Evolutionary conservation across 2,113 vertebrate species (phyloP).

Genomic region (Boleophthalmus pectinirostris): DNA sequence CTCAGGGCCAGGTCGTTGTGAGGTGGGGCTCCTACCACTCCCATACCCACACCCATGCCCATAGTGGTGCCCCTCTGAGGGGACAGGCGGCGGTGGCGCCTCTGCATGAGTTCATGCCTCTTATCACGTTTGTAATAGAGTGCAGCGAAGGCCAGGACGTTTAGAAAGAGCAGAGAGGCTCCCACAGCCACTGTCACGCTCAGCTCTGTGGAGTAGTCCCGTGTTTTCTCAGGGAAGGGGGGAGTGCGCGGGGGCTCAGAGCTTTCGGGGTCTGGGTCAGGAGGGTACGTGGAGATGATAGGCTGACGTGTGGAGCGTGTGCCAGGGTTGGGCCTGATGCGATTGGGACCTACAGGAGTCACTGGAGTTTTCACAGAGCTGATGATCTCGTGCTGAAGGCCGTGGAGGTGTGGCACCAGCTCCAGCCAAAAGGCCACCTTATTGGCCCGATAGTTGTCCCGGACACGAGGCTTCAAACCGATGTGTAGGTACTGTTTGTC

Average conservation of each 20-base stretch:
- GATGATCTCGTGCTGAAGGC: constrained; percentile 85
- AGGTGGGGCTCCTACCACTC: constrained; percentile 70
- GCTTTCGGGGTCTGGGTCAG: constrained; percentile 84
- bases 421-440: constrained; percentile 99
- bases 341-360: constrained; percentile 82
- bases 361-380: constrained; percentile 87
- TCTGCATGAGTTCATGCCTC: constrained; percentile 92
- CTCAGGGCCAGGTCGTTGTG: constrained; percentile 93
- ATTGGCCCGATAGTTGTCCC: constrained; percentile 98
- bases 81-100: constrained; percentile 82
- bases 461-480: constrained; percentile 96
- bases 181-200: constrained; percentile 97
- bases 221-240: constrained; percentile 89
- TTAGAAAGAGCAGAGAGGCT: constrained; percentile 94
- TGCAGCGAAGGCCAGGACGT: constrained; percentile 95
- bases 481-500: constrained; percentile 98
- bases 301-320: constrained; percentile 59
- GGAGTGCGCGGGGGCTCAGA: constrained; percentile 82
- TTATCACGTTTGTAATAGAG: constrained; percentile 99
- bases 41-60: constrained; percentile 71
- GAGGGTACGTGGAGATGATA: constrained; percentile 84
- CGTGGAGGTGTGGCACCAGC: constrained; percentile 95
- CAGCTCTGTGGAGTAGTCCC: constrained; percentile 97
- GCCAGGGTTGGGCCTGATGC: constrained; percentile 46
- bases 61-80: constrained; percentile 83